Evolutionary conservation across 2,888 invertebrate genomes (phyloP).

Genomic region (Drosophila recens): DNA sequence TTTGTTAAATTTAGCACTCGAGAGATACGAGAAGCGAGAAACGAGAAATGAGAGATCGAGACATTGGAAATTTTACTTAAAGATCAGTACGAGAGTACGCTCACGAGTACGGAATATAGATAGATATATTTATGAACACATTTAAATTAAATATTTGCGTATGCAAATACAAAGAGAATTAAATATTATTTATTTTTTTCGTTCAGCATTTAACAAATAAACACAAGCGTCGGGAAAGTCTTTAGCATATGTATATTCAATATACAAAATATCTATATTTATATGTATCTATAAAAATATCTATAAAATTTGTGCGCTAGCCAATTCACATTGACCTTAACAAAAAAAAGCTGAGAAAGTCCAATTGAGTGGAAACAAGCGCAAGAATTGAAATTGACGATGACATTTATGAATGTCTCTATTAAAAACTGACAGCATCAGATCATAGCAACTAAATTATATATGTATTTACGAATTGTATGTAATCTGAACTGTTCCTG

Average conservation of each 20-base stretch:
- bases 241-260: constrained; percentile 16
- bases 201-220: constrained; percentile 52
- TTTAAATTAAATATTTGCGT: constrained; percentile 56
- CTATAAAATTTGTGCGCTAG: constrained; percentile 40
- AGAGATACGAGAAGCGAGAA: constrained; percentile 29
- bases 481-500: constrained; percentile 52
- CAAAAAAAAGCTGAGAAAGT: constrained; percentile 46
- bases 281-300: constrained; percentile 12
- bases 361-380: constrained; percentile 63
- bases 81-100: constrained; percentile 33
- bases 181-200: constrained; percentile 46
- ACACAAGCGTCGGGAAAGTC: constrained; percentile 36
- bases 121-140: constrained; percentile 37
- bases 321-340: constrained; percentile 75
- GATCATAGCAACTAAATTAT: constrained; percentile 34
- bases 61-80: constrained; percentile 52
- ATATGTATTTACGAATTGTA: background rate
- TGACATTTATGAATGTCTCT: constrained; percentile 74
- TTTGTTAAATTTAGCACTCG: constrained; percentile 75
- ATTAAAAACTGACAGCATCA: constrained; percentile 55
- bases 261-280: constrained; percentile 6
- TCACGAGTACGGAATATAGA: constrained; percentile 5
- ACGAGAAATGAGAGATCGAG: constrained; percentile 21
- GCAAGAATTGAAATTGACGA: constrained; percentile 64
- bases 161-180: constrained; percentile 43